These are phyloP conservation scores for Antheraea yamamai DNA, from an alignment of 2,888 invertebrate species.

Conservation along the genomic window DNA sequence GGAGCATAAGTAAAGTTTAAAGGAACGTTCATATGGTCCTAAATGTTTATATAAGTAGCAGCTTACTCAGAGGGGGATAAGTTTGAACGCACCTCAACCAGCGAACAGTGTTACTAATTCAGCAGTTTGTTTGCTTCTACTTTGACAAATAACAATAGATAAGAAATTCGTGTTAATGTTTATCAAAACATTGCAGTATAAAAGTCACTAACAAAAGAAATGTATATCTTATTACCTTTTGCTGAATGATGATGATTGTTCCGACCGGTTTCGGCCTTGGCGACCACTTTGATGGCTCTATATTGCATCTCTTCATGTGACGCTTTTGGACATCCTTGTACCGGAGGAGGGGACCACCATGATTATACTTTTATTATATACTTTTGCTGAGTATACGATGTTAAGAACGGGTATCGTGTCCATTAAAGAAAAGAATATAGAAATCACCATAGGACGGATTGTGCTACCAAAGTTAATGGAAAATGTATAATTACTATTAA, in stretches of 20 bases:
- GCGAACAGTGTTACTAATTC: constrained; percentile 53
- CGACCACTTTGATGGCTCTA: too few relatives aligned
- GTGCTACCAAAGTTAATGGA: too few relatives aligned
- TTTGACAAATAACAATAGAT: constrained; percentile 70
- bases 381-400: background rate
- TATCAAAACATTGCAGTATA: constrained; percentile 28
- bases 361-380: too few relatives aligned
- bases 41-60: background rate
- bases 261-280: too few relatives aligned
- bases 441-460: too few relatives aligned
- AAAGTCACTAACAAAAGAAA: background rate
- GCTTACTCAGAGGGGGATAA: constrained; percentile 17
- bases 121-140: constrained; percentile 64
- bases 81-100: constrained; percentile 35
- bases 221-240: background rate
- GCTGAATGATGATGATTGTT: too few relatives aligned
- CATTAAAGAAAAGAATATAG: too few relatives aligned
- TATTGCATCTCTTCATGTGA: too few relatives aligned
- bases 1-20: background rate
- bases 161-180: constrained; percentile 68
- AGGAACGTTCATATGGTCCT: background rate
- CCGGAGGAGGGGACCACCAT: too few relatives aligned
- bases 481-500: too few relatives aligned
- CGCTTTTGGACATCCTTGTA: too few relatives aligned
- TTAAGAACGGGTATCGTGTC: background rate